Evolutionary conservation across 2,797 vertebrate genomes (phyloP), one percentile per base, ranked within the genome.

Genomic region (Sparus aurata): DNA sequence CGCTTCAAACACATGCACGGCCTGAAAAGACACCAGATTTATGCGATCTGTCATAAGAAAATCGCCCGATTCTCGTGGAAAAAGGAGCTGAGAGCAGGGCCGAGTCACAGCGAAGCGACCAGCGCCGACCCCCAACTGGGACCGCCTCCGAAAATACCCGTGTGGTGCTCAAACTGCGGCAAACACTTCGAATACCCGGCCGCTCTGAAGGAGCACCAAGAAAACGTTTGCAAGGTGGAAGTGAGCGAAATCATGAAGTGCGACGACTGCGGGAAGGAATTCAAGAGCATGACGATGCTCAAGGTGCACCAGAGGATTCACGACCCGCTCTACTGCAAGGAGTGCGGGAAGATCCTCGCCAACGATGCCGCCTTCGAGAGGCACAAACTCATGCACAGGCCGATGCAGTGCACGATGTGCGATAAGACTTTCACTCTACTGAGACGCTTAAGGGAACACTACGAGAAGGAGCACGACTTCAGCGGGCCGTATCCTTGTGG

Each of bases 1-100:
- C 89, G 91, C 0, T 95, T 95, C 5, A 95, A 95, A 38, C 93
- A 94, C 84, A 91, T 93, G 93, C 93, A 95, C 27, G 91, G 94
- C 0, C 88, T 95, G 30, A 95, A 95, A 4, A 84, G 93, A 13
- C 94, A 95, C 83, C 94, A 95, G 89, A 93, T 94, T 6, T 94
- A 95, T 1, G 93, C 93, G 59, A 90, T 95, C 1, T 94, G 93
- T 25, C 92, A 93, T 12, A 93, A 93, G 83, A 93, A 93, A 58
- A 85, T 86, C 0, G 22, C 75, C 13, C 67, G 91, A 0, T 90
- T 89, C 79, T 41, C 77, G 0, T 91, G 92, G 93, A 93, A 87
- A 2, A 92, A 87, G 23, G 92, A 93, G 71, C 34, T 1, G 0
- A 82, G 85, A 25, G 74, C 63, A 0, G 89, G 75, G 0, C 30